Base-by-base conservation (phyloP, 1,140 invertebrate genomes). In the Sinella curviseta region DNA sequence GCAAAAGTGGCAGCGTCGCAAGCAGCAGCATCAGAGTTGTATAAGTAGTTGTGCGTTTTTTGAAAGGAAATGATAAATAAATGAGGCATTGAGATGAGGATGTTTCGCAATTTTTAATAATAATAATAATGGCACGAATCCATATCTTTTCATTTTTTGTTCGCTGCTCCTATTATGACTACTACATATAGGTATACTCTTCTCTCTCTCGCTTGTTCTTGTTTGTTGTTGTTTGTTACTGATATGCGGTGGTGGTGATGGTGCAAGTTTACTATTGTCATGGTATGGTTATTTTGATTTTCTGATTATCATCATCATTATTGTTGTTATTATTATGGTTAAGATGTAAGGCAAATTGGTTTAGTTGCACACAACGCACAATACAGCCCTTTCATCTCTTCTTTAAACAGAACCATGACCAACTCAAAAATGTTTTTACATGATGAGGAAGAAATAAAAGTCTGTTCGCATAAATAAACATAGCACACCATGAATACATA, bases 31-130 rank as follows among this genome's bases (percentile, higher is more conserved):
- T 48, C 39, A 48, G 20, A 12, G 20, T 48, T 48, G 8, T 8
- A 48, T 20, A 48, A 48, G 39, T 48, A n/a, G 57, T 65, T 60
- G 26, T 70, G 30, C 24, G 12, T 33, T 70, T 70, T 70, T 17
- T n/a, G n/a, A 33, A 70, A 33, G 65, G 31, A 70, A 70, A 31
- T 30, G n/a, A 70, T 70, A 33, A 70, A 8, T 70, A 33, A 70
- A 70, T 70, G 65, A 70, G 30, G 65, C 31, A 70, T 70, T 30
- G 65, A n/a, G n/a, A n/a, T n/a, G n/a, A 70, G 65, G 65, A 70
- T 70, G 65, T 70, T 70, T 70, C 65, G 65, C 65, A 70, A 70
- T 70, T 70, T 70, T 31, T 4, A 8, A 60, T n/a, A n/a, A n/a
- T n/a, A n/a, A n/a, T n/a, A n/a, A n/a, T 65, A 17, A 65, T 65